Base-by-base conservation (phyloP, 2,797 vertebrate species). In the Lateolabrax maculatus region DNA sequence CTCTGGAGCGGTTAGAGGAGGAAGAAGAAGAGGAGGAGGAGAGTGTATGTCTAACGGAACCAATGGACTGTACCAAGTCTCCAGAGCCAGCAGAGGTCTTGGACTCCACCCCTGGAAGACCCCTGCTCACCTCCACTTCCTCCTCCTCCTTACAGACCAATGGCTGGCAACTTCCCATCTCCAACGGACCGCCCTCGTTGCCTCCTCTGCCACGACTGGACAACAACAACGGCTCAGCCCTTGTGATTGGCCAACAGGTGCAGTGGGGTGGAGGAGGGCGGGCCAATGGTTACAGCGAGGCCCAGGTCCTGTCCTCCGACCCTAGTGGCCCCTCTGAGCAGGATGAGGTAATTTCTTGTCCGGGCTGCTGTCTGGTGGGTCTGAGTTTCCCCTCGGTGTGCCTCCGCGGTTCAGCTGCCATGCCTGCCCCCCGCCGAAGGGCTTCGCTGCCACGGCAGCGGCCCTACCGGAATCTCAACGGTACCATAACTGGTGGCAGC, bases 381-480 rank as follows among this genome's bases (percentile, higher is more conserved):
- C 95, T 98, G 79, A 95, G 95, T 83, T 96, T 98, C 80, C 89
- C 96, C 51, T 97, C 97, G 0, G 71, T 97, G 91, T 99, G 97
- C 92, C 95, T 96, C 75, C 95, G 94, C n/a, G 90, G 92, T 69
- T 90, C 90, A 10, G 92, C 96, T 18, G 80, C 87, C 0, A 11
- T 92, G 0, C 72, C 93, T 0, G 46, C 80, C 36, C 58, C 88
- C 19, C 71, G 65, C 1, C 80, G 79, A 15, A 82, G 89, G 62
- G 79, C 86, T 43, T 94, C 93, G 0, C 48, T 93, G 23, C 88
- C 88, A 15, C 79, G 90, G 29, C 91, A 85, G 23, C 87, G 88
- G 10, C 80, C 90, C 63, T 97, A 97, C 92, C 94, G 95, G 85
- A 97, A 96, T 92, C 95, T 98, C 82, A 97, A 95, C 65, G 95